Base-by-base conservation (phyloP, 2,113 vertebrate species). In the Canis aureus region DNA sequence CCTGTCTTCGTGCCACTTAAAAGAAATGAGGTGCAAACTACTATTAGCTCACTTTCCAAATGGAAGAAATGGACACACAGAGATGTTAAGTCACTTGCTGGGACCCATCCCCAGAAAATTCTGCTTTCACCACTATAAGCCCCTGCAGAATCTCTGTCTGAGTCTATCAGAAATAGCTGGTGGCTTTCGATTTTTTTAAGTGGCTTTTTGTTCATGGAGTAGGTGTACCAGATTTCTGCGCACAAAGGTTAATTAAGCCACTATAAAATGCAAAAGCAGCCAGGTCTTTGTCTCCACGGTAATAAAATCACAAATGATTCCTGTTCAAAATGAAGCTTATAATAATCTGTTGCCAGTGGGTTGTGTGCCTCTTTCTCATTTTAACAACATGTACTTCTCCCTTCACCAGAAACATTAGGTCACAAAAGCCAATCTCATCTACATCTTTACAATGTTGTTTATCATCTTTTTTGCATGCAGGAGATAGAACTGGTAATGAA, bases 371-470 rank as follows among this genome's bases (percentile, higher is more conserved):
- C 93, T 96, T 88, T 55, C 73, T 64, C 69, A 3, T 57, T 96
- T 93, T 92, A 95, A 91, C 91, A 97, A 49, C 51, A 29, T 74
- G 69, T 76, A 60, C 91, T 94, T 94, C 82, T 96, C 67, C 92
- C 94, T 97, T 95, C 71, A 89, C 80, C 92, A 92, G 92, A 96
- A 95, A 88, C 97, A 92, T 92, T 84, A 92, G 97, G 95, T 97
- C 95, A 95, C 89, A 95, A 78, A 97, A 97, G 90, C 80, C 84
- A 94, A 53, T 88, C 91, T 98, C 97, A 96, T 96, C 96, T 96
- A 35, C 94, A 97, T 97, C 87, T 97, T 95, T 74, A 92, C 94
- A 95, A 89, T 38, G 53, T 11, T 97, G 88, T 97, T 97, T 92
- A 79, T 96, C 90, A 96, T 94, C 80, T 95, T 86, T 86, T 96